These are phyloP conservation scores for Coelopa frigida DNA, from an alignment of 1,140 invertebrate species.

Conservation along the genomic window DNA sequence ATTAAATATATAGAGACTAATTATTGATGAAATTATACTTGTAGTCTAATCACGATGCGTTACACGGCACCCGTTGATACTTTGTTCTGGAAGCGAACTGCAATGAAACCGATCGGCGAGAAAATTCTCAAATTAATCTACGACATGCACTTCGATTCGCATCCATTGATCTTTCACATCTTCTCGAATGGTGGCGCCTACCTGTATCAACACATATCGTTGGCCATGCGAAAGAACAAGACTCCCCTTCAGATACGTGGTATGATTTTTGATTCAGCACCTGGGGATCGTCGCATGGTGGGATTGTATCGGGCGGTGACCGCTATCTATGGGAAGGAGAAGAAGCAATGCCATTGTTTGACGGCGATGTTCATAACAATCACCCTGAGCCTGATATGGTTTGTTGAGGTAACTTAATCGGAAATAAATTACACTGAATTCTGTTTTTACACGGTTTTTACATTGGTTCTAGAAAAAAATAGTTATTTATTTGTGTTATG, in stretches of 20 bases:
- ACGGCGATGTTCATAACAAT: slow-evolving; percentile 52
- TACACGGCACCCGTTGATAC: slow-evolving; percentile 64
- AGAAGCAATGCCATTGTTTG: slow-evolving; percentile 47
- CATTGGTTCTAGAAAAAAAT: slow-evolving; percentile 1
- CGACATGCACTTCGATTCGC: slow-evolving; percentile 59
- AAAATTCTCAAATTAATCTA: slow-evolving; percentile 60
- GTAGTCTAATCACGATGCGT: slow-evolving; percentile 64
- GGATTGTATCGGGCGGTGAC: slow-evolving; percentile 54
- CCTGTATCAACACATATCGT: slow-evolving; percentile 58
- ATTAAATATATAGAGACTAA: too few relatives aligned
- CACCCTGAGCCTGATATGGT: slow-evolving; percentile 53
- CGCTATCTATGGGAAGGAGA: slow-evolving; percentile 52
- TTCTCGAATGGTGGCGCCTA: slow-evolving; percentile 74
- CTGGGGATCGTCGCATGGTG: slow-evolving; percentile 54
- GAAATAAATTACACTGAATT: not conserved
- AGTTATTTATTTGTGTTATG: not conserved
- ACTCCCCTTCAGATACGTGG: slow-evolving; percentile 56
- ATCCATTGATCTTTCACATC: slow-evolving; percentile 70
- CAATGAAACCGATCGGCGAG: slow-evolving; percentile 55
- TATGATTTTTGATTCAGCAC: slow-evolving; percentile 69
- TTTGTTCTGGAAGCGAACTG: slow-evolving; percentile 56
- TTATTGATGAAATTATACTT: slow-evolving; percentile 20
- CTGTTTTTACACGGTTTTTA: slow-evolving; percentile 18
- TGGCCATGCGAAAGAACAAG: slow-evolving; percentile 49
- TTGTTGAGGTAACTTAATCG: slow-evolving; percentile 47